phyloP scores from a whole-genome alignment of 2,888 invertebrate species.

The Lasioglossum calceatum region DNA sequence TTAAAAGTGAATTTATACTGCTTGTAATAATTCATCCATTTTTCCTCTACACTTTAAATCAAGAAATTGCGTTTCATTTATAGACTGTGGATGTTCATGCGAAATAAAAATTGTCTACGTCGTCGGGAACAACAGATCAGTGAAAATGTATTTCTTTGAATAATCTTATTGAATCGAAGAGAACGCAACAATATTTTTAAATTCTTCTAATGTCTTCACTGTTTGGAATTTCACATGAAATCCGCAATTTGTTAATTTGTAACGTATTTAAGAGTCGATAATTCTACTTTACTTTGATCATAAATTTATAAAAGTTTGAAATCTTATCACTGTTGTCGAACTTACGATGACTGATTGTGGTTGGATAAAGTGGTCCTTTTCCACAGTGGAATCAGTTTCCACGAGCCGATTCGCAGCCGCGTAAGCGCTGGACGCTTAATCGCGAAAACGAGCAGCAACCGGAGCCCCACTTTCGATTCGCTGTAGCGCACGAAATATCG shows the following conservation, averaged over 20 bases:
- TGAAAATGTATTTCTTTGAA: background rate
- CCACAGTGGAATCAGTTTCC: background rate
- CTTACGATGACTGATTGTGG: background rate
- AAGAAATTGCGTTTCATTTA: background rate
- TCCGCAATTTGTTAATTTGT: too few relatives aligned
- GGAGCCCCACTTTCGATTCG: slow-evolving; percentile 24
- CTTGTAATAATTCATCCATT: too few relatives aligned
- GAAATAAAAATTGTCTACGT: background rate
- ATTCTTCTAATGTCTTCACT: background rate
- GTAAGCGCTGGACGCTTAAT: background rate
- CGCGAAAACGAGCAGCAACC: background rate
- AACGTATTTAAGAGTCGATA: too few relatives aligned
- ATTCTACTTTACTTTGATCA: too few relatives aligned
- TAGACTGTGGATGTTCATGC: too few relatives aligned
- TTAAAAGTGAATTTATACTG: background rate
- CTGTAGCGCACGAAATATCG: slow-evolving; percentile 33
- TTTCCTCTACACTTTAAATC: background rate
- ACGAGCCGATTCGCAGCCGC: background rate
- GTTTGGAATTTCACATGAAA: too few relatives aligned
- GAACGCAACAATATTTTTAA: background rate
- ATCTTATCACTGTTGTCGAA: background rate
- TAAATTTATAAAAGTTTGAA: background rate
- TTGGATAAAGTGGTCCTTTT: background rate
- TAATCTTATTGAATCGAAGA: background rate
- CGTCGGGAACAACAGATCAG: background rate